Evolutionary conservation across 2,113 vertebrate genomes (phyloP), one percentile per base, ranked within the genome.

Genomic region (Labeo rohita): DNA sequence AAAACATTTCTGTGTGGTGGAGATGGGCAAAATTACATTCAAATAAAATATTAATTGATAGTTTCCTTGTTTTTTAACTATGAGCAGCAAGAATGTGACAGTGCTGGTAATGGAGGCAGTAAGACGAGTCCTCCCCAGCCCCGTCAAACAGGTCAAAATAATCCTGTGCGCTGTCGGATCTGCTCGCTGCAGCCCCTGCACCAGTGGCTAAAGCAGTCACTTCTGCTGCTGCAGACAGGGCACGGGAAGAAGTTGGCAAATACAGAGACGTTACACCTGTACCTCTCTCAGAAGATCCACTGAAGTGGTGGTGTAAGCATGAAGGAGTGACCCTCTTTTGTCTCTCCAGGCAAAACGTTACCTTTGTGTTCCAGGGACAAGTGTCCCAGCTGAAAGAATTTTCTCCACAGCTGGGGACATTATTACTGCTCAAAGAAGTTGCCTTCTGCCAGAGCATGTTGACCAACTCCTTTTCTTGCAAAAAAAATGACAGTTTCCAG

Each of bases 261-360:
- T n/a, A n/a, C 39, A 47, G 8, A 6, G 1, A 73, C 5, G 70
- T 73, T 73, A 11, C 36, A 73, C 70, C 8, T 43, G 3, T 73
- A 45, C 70, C 39, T 21, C 39, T 73, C 36, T 73, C 72, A 74
- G 43, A 74, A 49, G 72, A 74, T 74, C 72, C 72, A 47, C 72
- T 23, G 49, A 74, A 74, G 72, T 74, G 72, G 45, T 74, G 70
- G 72, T 6, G 43, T 23, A 74, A 6, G 72, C 72, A 74, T 74
- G 43, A 74, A 1, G 5, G 45, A 74, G 4, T 10, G 52, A 54
- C 52, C 52, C 52, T 16, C 15, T 54, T 54, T 54, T 54, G 15
- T 54, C 15, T 5, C 52, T 54, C 4, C 52, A 54, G 52, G 52
- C 52, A 45, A 73, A 73, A 73, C 6, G 39, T 39, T 45, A 73